These are phyloP conservation scores for Proterorhinus semilunaris DNA, from an alignment of 2,113 vertebrate species.

Conservation along the genomic window DNA sequence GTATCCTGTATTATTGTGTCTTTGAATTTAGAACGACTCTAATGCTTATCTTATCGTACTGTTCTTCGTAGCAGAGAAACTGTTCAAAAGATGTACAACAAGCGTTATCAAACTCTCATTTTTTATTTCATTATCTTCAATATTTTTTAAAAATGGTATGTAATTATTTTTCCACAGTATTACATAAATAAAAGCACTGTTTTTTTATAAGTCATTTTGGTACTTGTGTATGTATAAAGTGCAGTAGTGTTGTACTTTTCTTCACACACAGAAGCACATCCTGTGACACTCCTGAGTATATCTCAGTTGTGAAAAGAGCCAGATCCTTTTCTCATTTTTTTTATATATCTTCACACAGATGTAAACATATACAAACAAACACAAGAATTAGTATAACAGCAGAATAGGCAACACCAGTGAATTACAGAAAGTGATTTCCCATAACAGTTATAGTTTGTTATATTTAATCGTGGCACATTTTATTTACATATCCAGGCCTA, in stretches of 20 bases:
- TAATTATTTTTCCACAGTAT: conserved; percentile 88
- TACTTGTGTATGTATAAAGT: conserved; percentile 2
- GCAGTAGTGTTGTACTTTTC: not conserved
- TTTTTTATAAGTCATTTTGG: conserved; percentile 69
- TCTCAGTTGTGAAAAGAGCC: too few relatives aligned
- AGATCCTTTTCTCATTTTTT: too few relatives aligned
- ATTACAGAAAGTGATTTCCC: too few relatives aligned
- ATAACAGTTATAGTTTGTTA: too few relatives aligned
- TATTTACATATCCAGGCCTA: too few relatives aligned
- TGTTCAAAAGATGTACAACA: conserved; percentile 78
- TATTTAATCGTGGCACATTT: too few relatives aligned
- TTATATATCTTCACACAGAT: too few relatives aligned
- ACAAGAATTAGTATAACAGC: too few relatives aligned
- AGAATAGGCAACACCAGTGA: too few relatives aligned
- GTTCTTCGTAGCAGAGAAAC: conserved; percentile 82
- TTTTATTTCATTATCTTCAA: conserved; percentile 81
- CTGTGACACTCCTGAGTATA: not conserved
- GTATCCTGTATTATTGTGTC: conserved; percentile 85
- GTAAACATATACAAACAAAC: too few relatives aligned
- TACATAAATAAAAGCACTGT: conserved; percentile 85
- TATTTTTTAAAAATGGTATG: conserved; percentile 85
- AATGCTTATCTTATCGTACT: conserved; percentile 82
- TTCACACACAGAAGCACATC: not conserved
- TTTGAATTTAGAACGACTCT: conserved; percentile 77
- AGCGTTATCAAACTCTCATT: conserved; percentile 80